Conservation (phyloP, 2,888 invertebrate genomes). For the Tachina lurida region DNA sequence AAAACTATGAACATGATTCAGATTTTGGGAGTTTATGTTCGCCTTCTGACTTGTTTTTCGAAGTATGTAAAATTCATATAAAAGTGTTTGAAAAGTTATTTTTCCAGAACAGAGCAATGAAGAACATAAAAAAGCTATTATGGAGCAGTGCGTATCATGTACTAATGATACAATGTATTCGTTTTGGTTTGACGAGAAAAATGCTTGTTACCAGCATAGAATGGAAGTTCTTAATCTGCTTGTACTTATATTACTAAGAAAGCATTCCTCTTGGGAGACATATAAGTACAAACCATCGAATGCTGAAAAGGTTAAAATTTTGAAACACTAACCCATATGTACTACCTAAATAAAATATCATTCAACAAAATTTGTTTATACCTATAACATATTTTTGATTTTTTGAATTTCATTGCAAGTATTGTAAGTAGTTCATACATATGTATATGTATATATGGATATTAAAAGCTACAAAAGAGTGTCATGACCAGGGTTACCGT, state of each 20-base stretch:
- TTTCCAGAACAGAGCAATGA: background rate
- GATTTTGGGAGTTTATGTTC: background rate
- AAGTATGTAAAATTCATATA: background rate
- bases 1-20: background rate
- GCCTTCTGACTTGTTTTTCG: too few species aligned
- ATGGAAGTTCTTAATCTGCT: background rate
- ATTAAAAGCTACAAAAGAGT: too few species aligned
- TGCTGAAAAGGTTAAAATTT: conserved; percentile 5
- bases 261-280: background rate
- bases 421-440: too few species aligned
- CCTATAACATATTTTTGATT: too few species aligned
- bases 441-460: too few species aligned
- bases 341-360: too few species aligned
- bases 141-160: background rate
- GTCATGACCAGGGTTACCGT: too few species aligned
- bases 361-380: too few species aligned
- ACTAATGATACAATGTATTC: background rate
- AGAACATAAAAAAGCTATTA: background rate
- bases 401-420: too few species aligned
- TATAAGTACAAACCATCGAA: background rate
- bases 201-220: background rate
- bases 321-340: background rate
- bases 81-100: background rate
- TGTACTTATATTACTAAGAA: conserved; percentile 12
- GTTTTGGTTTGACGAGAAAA: background rate